Base-by-base conservation (phyloP, 2,797 vertebrate species). In the Pelochelys cantorii region DNA sequence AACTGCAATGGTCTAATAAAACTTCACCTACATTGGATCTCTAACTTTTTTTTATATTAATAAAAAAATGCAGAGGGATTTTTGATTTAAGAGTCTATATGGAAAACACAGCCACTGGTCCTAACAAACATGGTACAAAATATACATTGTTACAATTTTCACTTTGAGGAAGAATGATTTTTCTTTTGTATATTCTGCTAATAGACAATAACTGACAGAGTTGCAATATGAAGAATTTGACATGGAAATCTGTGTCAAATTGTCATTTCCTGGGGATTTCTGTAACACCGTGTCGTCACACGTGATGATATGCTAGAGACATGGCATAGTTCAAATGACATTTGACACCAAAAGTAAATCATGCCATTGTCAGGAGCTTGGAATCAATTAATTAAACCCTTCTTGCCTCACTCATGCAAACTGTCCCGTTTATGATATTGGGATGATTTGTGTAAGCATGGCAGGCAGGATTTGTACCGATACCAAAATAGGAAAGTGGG, bases 81-180 rank as follows among this genome's bases (percentile, higher is more conserved):
- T 93, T 86, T 86, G 83, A 93, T 77, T 77, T 77, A 65, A 85
- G 79, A 92, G 7, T 52, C 14, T 74, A 93, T 29, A 31, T 87
- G 68, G 20, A 86, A 89, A 88, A 71, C 7, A 60, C 5, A 90
- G 60, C 13, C 89, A 42, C 34, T 55, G 52, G 5, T 92, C 8
- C 22, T 55, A 2, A 55, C 80, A 75, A 80, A 37, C 78, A 25
- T 34, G 83, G 56, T 3, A 56, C n/a, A 37, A 20, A 34, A 65
- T n/a, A 29, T 6, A 60, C 81, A 56, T 84, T 2, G 75, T 65
- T 27, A 27, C 3, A 2, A 4, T 42, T 90, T 92, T 89, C 13
- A 34, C 29, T 68, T 10, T 4, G 2, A 82, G 54, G 57, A 5
- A 42, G 8, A 77, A 1, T 55, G 11, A 75, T 25, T 1, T 54